These are phyloP conservation scores for Oreochromis niloticus DNA, from an alignment of 2,113 vertebrate genomes.

Conservation along the genomic window DNA sequence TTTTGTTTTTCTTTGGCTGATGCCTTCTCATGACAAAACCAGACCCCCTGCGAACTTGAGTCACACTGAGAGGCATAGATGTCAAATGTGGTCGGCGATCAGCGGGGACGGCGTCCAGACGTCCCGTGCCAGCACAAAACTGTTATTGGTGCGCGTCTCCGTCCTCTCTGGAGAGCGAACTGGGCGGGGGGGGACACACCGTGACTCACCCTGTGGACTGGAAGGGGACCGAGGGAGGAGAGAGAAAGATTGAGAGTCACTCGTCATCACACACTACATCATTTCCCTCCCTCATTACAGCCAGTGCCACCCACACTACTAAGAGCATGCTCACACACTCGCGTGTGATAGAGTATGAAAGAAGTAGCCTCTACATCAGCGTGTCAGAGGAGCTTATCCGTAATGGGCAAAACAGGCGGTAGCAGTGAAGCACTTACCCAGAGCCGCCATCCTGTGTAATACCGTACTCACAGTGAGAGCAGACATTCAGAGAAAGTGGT, in stretches of 20 bases:
- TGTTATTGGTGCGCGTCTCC: neutral
- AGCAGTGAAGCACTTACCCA: conserved; percentile 53
- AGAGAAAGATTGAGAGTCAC: conserved; percentile 24
- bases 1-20: neutral
- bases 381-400: conserved; percentile 44
- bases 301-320: conserved; percentile 34
- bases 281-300: conserved; percentile 27
- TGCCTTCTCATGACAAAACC: neutral
- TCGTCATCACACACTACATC: conserved; percentile 37
- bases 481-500: conserved; percentile 32
- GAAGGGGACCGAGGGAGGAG: neutral
- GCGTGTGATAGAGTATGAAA: conserved; percentile 6
- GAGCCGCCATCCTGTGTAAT: conserved; percentile 37
- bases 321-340: conserved; percentile 21
- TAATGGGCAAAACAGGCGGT: conserved; percentile 46
- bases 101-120: conserved; percentile 28
- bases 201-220: conserved; percentile 32
- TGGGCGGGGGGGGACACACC: neutral
- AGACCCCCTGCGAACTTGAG: conserved; percentile 3
- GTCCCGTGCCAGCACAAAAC: conserved; percentile 17
- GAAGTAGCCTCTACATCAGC: conserved; percentile 28
- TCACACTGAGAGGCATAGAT: conserved; percentile 29
- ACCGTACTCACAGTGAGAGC: conserved; percentile 31
- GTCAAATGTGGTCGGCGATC: conserved; percentile 18
- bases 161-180: neutral